Percentiles rank a stretch among this genome's conserved stretches.
Conservation (phyloP, 2,113 vertebrate species). For the Megaceryle maxima region DNA sequence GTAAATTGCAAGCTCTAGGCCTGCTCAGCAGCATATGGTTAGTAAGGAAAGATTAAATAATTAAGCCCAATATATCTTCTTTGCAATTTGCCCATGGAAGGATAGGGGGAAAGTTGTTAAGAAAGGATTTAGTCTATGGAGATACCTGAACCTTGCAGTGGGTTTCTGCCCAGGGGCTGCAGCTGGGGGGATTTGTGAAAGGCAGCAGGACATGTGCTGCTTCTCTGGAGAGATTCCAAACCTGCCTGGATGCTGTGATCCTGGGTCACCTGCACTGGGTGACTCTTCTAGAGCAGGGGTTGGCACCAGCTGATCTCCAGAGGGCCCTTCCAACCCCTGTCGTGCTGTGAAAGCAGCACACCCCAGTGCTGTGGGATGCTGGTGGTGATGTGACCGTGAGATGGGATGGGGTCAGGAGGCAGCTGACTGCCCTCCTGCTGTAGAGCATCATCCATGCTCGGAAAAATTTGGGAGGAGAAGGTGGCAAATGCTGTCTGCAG, state of each 20-base stretch:
- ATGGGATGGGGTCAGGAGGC: not conserved
- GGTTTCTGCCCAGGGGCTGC: not conserved
- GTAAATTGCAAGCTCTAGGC: not conserved
- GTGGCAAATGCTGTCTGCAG: not conserved
- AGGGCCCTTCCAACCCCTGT: not conserved
- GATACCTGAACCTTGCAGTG: not conserved
- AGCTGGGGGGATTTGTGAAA: not conserved
- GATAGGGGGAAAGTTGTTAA: not conserved
- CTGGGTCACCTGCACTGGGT: too few relatives aligned
- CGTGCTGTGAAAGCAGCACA: too few relatives aligned
- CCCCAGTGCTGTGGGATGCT: too few relatives aligned
- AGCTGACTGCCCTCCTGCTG: not conserved
- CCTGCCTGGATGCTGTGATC: too few relatives aligned
- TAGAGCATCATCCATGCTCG: too few relatives aligned
- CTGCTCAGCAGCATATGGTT: not conserved
- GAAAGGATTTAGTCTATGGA: slow-evolving; percentile 29
- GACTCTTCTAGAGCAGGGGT: too few relatives aligned
- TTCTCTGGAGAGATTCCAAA: not conserved
- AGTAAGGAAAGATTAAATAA: slow-evolving; percentile 46
- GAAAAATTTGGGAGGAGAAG: not conserved
- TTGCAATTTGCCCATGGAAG: not conserved
- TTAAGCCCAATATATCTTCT: slow-evolving; percentile 47
- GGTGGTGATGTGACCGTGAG: too few relatives aligned
- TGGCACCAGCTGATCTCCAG: not conserved
- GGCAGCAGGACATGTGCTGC: not conserved